Evolutionary conservation across 2,113 vertebrate species (phyloP), one percentile per base, ranked within the genome.

Genomic region (Odontophorus gujanensis): DNA sequence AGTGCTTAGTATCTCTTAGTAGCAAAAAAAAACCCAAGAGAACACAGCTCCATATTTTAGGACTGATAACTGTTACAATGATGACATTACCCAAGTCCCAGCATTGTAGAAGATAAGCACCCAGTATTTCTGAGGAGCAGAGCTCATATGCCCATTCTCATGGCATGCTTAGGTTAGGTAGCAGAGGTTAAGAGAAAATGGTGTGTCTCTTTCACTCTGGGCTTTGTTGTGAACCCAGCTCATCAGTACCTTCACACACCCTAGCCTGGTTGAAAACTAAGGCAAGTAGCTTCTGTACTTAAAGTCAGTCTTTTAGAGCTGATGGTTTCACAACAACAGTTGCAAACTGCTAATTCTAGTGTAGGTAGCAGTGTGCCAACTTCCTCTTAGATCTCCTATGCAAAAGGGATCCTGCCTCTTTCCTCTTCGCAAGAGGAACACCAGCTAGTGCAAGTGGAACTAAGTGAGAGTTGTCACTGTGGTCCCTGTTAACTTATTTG

Each of bases 41-140:
- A 38, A 38, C 9, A 9, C 21, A 50, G 6, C 22, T 36, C 58
- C 57, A 4, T 62, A 18, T 74, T 43, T 67, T 9, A 65, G 84
- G 15, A 20, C 6, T 26, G 71, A 40, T 21, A 69, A 24, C 11
- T 77, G 0, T 71, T 30, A 36, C 48, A n/a, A 45, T 4, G 9
- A 24, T 24, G 24, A 32, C 69, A 45, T 20, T 62, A 20, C 36
- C 15, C 24, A 34, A 50, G 9, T 19, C n/a, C 30, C 8, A 16
- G 7, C 40, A 7, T 40, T 13, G 20, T 17, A 51, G 14, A 14
- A 53, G 24, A 28, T 3, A 11, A 53, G 40, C 15, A 19, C 24
- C 53, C 0, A 0, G 22, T 85, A 14, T 28, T 34, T 91, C 0
- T 0, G 28, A 63, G 50, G 22, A 84, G 21, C n/a, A 61, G 18